phyloP scores from a whole-genome alignment of 1,140 invertebrate genomes.

The Philopotamus ludificatus region DNA sequence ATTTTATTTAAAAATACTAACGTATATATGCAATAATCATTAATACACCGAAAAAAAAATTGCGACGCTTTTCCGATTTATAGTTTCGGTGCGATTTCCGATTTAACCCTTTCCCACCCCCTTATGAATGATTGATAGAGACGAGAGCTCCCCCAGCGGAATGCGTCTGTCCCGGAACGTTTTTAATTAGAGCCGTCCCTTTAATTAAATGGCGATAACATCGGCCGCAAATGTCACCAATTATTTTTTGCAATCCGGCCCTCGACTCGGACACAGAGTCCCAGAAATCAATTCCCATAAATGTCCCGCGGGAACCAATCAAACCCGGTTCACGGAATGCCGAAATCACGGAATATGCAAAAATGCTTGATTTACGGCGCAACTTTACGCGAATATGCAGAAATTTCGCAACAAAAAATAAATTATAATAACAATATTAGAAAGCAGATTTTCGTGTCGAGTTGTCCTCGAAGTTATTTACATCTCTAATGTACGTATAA shows the following conservation, averaged over 20 bases:
- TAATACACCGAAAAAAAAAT: no score
- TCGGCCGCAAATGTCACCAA: slow-evolving; percentile 35
- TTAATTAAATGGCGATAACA: slow-evolving; percentile 34
- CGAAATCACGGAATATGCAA: slow-evolving; percentile 6
- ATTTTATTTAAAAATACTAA: no score
- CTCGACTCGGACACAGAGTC: background rate
- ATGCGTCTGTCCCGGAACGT: background rate
- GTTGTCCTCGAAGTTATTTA: no score
- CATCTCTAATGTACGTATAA: no score
- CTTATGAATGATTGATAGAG: background rate
- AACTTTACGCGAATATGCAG: no score
- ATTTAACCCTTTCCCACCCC: background rate
- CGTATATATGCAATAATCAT: no score
- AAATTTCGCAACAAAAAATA: no score
- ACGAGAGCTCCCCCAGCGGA: background rate
- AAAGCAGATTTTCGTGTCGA: no score
- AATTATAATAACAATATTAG: no score
- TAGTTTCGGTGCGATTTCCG: no score
- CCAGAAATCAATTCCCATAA: background rate
- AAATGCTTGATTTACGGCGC: slow-evolving; percentile 6
- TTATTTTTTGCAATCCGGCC: slow-evolving; percentile 18
- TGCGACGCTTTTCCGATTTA: no score
- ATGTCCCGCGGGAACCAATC: background rate
- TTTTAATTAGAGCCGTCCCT: slow-evolving; percentile 33
- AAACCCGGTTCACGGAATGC: no score